phyloP scores from a whole-genome alignment of 2,888 invertebrate genomes.

The Caenorhabditis doughertyi region DNA sequence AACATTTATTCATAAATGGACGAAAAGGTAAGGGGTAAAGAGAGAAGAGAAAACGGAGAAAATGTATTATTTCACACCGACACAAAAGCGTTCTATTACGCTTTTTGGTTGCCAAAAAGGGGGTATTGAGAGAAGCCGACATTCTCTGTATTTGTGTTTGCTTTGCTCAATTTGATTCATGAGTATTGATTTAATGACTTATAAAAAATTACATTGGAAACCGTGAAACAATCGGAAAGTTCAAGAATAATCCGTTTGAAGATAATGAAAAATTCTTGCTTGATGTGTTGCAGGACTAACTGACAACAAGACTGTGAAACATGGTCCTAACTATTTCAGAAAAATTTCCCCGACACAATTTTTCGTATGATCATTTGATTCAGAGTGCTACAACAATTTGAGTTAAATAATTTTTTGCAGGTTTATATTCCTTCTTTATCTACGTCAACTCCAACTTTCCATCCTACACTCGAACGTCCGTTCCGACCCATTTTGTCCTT shows the following conservation, averaged over 20 bases:
- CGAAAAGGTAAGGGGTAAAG: background rate
- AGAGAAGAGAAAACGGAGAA: background rate
- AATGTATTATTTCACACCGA: constrained; percentile 56
- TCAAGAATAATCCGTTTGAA: too few species aligned
- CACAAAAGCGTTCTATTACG: constrained; percentile 15
- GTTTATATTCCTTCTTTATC: background rate
- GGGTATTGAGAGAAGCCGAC: constrained; percentile 36
- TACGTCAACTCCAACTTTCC: background rate
- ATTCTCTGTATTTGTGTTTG: constrained; percentile 16
- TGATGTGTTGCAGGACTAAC: too few species aligned
- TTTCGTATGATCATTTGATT: too few species aligned
- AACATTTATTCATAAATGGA: constrained; percentile 24
- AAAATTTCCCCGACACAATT: too few species aligned
- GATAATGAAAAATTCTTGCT: too few species aligned
- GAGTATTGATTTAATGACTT: too few species aligned
- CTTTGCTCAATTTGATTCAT: constrained; percentile 39
- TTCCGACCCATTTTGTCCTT: constrained; percentile 18
- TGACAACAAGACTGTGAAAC: too few species aligned
- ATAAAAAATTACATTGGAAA: too few species aligned
- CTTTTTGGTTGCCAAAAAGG: constrained; percentile 28
- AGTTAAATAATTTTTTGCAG: background rate
- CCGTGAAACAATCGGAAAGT: too few species aligned
- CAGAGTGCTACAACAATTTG: background rate
- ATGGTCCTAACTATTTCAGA: too few species aligned
- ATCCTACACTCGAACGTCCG: background rate